Base-by-base conservation (phyloP, 1,140 invertebrate species). In the Aphelinus certus region DNA sequence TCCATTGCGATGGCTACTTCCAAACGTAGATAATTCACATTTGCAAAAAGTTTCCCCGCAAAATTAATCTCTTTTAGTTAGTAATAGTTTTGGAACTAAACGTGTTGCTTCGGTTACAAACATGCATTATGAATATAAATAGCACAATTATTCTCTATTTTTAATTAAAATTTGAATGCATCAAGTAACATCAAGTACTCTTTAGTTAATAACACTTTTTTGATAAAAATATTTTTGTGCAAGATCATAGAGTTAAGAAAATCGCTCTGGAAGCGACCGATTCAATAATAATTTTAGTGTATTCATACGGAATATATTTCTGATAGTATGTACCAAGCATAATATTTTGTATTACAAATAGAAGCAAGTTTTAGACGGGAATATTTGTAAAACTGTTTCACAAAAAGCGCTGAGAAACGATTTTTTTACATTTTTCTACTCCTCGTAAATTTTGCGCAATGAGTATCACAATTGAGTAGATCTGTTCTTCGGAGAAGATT, bases 331-430 rank as follows among this genome's bases (percentile, higher is more conserved):
- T 55, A 42, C 48, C 48, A 7, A 56, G 45, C 55, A 58, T 56
- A 63, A 73, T 60, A 73, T 73, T 73, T 66, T 73, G 55, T 73
- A 73, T 66, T 60, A 60, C 26, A 9, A 7, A 1, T 49, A 72
- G 2, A 43, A 5, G 45, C 56, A 60, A 67, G 43, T 67, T 71
- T 10, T 48, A 51, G 45, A 58, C n/a, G 43, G 3, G 2, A 46
- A 67, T 10, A 45, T 56, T 48, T 64, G n/a, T 56, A 46, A 64
- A 71, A 55, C 3, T 1, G 49, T 60, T 69, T 49, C 51, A 2
- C 46, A 61, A 46, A 43, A 57, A 51, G 47, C 26, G 26, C 7
- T 53, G 53, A 6, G 48, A 70, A 56, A 63, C 3, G 2, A 63
- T 51, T 71, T 66, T 66, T 66, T 66, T 66, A 66, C 42, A 66